phyloP scores from a whole-genome alignment of 2,888 invertebrate genomes.

The Drosophila silvestris region DNA sequence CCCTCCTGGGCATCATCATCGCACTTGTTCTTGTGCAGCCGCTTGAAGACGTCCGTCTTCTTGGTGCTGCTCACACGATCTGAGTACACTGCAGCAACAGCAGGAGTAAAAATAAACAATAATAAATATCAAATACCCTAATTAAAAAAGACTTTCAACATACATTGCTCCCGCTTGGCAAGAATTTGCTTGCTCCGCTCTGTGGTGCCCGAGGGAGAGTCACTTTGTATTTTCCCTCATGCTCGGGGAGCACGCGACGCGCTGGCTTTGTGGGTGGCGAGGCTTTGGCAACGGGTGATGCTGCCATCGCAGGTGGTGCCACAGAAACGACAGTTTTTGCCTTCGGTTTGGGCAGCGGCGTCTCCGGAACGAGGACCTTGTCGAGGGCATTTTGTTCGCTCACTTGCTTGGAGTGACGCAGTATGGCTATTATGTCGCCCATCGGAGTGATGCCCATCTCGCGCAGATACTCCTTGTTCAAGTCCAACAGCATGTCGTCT shows the following conservation, averaged over 20 bases:
- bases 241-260: conserved; percentile 86
- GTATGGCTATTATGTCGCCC: conserved; percentile 90
- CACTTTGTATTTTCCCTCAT: conserved; percentile 87
- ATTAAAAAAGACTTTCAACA: conserved; percentile 31
- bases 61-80: conserved; percentile 77
- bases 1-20: conserved; percentile 69
- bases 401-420: conserved; percentile 88
- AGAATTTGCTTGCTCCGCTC: conserved; percentile 86
- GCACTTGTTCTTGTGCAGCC: conserved; percentile 67
- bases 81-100: conserved; percentile 75
- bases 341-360: conserved; percentile 80
- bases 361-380: conserved; percentile 87
- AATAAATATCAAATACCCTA: not conserved
- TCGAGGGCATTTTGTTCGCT: conserved; percentile 87
- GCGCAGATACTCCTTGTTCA: conserved; percentile 93
- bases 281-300: conserved; percentile 22
- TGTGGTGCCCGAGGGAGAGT: conserved; percentile 86
- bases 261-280: conserved; percentile 78
- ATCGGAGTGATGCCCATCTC: conserved; percentile 94
- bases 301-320: not conserved
- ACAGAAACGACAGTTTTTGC: conserved; percentile 1
- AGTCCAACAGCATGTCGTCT: conserved; percentile 93
- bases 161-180: conserved; percentile 84
- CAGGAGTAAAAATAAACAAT: not conserved
- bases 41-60: conserved; percentile 80